Evolutionary conservation across 2,113 vertebrate species (phyloP).

Genomic region (Ptilorrhoa leucosticta): DNA sequence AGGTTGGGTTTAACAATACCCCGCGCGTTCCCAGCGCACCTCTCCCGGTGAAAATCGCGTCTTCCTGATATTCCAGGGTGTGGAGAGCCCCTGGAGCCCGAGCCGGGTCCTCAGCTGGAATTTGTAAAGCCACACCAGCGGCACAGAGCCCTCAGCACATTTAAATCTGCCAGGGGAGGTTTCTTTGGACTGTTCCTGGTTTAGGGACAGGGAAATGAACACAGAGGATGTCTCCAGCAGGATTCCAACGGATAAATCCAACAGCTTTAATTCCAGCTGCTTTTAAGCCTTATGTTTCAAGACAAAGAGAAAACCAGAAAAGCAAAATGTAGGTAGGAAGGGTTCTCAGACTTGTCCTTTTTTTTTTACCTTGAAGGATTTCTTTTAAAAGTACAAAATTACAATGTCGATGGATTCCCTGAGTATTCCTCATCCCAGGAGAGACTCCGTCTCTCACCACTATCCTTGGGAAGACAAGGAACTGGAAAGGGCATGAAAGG

Average conservation of each 20-base stretch:
- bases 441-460: background rate
- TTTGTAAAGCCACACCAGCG: background rate
- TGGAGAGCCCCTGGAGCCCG: rapidly evolving
- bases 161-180: background rate
- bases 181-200: background rate
- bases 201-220: background rate
- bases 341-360: background rate
- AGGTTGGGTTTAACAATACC: background rate
- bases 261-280: rapidly evolving
- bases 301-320: background rate
- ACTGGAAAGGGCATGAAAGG: background rate
- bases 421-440: background rate
- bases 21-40: rapidly evolving
- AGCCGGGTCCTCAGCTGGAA: background rate
- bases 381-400: background rate
- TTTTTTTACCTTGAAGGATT: background rate
- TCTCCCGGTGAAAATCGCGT: background rate
- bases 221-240: background rate
- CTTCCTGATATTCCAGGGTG: rapidly evolving
- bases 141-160: rapidly evolving
- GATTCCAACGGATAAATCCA: background rate
- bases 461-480: background rate
- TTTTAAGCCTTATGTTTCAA: background rate
- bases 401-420: background rate
- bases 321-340: background rate